These are phyloP conservation scores for Villa cingulata DNA, from an alignment of 2,888 invertebrate species.

Conservation along the genomic window DNA sequence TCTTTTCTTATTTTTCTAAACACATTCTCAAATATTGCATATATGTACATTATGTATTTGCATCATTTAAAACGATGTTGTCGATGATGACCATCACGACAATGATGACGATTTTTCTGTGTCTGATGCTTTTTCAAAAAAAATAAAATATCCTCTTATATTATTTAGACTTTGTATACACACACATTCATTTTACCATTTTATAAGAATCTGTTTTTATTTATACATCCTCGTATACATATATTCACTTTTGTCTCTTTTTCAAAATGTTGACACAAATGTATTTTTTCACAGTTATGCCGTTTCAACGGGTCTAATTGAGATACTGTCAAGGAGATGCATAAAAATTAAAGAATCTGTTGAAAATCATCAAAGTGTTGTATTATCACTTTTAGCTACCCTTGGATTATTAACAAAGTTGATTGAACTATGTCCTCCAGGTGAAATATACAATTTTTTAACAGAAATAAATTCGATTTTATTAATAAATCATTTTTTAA, in stretches of 20 bases:
- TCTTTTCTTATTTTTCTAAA: no score
- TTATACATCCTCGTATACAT: no score
- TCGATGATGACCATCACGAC: neutral
- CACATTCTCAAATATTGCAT: neutral
- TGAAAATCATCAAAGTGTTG: constrained; percentile 33
- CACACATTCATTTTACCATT: no score
- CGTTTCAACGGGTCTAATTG: constrained; percentile 66
- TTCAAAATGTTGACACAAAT: constrained; percentile 16
- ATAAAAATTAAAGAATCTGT: constrained; percentile 53
- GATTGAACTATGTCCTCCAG: constrained; percentile 33
- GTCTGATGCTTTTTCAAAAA: no score
- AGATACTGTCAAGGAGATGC: constrained; percentile 57
- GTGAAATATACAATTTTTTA: constrained; percentile 15
- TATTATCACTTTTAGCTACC: constrained; percentile 33
- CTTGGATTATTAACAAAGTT: constrained; percentile 35
- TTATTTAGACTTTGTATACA: no score
- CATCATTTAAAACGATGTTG: no score
- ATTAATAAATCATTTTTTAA: no score
- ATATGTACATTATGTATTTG: no score
- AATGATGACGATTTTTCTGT: no score
- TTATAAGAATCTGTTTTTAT: neutral
- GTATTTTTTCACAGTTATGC: constrained; percentile 47
- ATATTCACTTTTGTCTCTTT: no score
- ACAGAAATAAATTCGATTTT: no score
- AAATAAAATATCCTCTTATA: no score